A percentile compares a stretch with the other conserved stretches of the same genome.
Evolutionary conservation across 2,113 vertebrate species (phyloP).

Genomic region (Sapayoa aenigma): DNA sequence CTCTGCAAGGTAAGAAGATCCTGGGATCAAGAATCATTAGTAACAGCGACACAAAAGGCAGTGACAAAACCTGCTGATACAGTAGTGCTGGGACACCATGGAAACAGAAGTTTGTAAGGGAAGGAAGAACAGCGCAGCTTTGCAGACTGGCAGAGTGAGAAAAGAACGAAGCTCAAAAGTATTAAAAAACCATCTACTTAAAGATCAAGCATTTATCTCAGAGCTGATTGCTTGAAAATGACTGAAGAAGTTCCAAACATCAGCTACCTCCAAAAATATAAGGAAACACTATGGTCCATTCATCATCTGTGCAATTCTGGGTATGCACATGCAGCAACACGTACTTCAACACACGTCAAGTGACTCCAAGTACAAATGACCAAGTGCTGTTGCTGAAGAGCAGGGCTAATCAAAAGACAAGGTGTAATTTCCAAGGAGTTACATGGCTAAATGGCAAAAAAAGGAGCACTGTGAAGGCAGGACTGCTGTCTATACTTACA

Average conservation of each 20-base stretch:
- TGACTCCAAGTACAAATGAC: background rate
- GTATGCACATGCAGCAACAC: background rate
- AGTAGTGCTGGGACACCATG: background rate
- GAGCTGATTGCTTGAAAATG: background rate
- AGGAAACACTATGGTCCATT: background rate
- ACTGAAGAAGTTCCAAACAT: background rate
- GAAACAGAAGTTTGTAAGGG: background rate
- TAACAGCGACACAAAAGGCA: rapidly evolving
- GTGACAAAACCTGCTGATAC: background rate
- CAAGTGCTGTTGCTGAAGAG: background rate
- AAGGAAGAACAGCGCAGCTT: background rate
- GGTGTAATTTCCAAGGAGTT: background rate
- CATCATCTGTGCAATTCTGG: background rate
- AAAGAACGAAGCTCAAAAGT: background rate
- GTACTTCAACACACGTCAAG: background rate
- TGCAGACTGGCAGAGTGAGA: background rate
- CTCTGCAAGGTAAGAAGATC: background rate
- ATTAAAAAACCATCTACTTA: background rate
- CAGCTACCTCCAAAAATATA: background rate
- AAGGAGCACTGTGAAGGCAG: background rate
- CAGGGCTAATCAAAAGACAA: background rate
- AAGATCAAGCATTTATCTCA: background rate
- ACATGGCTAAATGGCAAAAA: background rate
- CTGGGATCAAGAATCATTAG: background rate
- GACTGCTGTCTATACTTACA: background rate